Conservation (phyloP, 1,140 invertebrate species). For the Sarcophaga peregrina region DNA sequence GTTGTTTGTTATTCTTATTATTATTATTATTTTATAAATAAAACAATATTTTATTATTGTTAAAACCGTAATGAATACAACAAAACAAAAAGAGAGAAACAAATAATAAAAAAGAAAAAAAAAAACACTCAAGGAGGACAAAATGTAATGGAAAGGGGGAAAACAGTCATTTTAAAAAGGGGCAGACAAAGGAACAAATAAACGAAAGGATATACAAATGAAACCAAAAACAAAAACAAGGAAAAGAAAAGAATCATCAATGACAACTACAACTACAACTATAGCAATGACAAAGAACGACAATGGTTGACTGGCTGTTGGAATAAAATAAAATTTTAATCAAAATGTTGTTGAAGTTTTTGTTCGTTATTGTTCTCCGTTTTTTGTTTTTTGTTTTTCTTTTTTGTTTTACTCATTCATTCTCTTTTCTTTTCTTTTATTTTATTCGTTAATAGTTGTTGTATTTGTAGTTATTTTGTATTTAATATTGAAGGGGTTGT, state of each 20-base stretch:
- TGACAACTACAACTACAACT: constrained; percentile 24
- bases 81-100: background rate
- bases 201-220: background rate
- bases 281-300: too few relatives aligned
- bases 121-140: background rate
- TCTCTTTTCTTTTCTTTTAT: background rate
- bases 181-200: too few relatives aligned
- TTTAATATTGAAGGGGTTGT: constrained; percentile 31
- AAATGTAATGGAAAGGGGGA: background rate
- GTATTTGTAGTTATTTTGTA: constrained; percentile 12
- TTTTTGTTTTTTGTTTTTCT: background rate
- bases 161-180: background rate
- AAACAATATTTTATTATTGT: background rate
- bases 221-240: background rate
- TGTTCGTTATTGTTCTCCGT: constrained; percentile 1
- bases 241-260: constrained; percentile 17
- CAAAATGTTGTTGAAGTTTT: constrained; percentile 30
- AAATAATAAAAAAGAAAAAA: background rate
- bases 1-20: background rate
- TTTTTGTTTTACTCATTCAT: background rate
- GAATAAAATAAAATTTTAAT: constrained; percentile 37
- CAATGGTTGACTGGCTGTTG: too few relatives aligned
- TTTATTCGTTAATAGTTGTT: background rate
- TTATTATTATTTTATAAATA: too few relatives aligned
- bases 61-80: background rate